Percentiles rank a stretch among this genome's conserved stretches.
These are phyloP conservation scores for Xestia sexstrigata DNA, from an alignment of 2,888 invertebrate species.

Conservation along the genomic window DNA sequence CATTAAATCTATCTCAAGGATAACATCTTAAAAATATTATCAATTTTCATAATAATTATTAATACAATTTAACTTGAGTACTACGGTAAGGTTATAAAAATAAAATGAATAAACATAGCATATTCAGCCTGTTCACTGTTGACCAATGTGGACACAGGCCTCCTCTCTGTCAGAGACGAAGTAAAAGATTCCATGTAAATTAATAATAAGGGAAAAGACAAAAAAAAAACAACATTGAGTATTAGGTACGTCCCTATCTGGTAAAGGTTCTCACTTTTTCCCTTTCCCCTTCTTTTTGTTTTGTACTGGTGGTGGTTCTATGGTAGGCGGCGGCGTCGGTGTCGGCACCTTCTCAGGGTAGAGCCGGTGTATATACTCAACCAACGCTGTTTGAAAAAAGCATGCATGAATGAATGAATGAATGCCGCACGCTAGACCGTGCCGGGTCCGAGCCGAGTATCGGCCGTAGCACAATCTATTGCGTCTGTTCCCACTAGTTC, in stretches of 20 bases:
- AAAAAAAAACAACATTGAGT: neutral
- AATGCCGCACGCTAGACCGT: no score
- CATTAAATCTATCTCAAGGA: neutral
- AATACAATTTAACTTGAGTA: neutral
- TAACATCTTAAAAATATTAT: neutral
- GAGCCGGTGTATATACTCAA: conserved; percentile 74
- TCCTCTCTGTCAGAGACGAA: neutral
- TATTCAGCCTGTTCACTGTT: no score
- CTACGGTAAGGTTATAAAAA: neutral
- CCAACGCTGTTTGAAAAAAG: conserved; percentile 55
- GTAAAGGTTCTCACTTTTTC: neutral
- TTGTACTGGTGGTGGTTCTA: neutral
- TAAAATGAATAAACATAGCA: neutral
- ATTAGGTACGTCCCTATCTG: neutral
- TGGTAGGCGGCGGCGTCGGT: conserved; percentile 68
- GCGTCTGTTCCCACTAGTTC: no score
- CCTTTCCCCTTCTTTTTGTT: neutral
- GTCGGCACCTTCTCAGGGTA: conserved; percentile 78
- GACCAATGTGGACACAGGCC: neutral
- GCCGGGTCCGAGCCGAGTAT: no score
- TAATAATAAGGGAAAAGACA: neutral
- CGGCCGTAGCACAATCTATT: no score
- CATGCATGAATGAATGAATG: neutral
- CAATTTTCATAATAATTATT: neutral
- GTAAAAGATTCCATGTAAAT: neutral